phyloP scores from a whole-genome alignment of 2,888 invertebrate species.

The Dioctria rufipes region DNA sequence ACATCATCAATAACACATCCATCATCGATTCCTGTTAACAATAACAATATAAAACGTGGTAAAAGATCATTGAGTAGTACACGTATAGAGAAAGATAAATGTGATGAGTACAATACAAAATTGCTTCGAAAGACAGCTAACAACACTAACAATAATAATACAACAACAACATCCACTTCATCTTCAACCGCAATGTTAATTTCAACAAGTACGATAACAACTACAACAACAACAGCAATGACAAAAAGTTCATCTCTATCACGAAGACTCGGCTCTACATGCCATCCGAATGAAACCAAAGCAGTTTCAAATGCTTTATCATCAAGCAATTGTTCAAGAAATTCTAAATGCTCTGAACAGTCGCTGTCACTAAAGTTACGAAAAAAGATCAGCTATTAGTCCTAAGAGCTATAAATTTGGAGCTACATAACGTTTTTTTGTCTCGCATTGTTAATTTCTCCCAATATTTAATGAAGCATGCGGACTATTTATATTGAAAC shows the following conservation, averaged over 20 bases:
- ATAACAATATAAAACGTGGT: conserved; percentile 66
- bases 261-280: conserved; percentile 57
- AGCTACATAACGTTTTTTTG: not conserved
- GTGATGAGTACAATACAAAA: conserved; percentile 70
- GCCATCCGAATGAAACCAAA: not conserved
- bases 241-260: conserved; percentile 61
- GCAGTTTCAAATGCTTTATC: conserved; percentile 4
- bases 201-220: not conserved
- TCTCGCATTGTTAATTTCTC: conserved; percentile 20
- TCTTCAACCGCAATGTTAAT: conserved; percentile 16
- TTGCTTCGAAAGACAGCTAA: conserved; percentile 67
- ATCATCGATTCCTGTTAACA: conserved; percentile 61
- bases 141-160: conserved; percentile 56
- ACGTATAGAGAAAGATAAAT: conserved; percentile 70
- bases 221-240: conserved; percentile 58
- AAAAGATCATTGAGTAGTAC: conserved; percentile 71
- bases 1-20: conserved; percentile 60
- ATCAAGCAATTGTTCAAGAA: conserved; percentile 58
- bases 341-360: conserved; percentile 61
- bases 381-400: conserved; percentile 69
- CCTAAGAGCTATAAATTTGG: not conserved
- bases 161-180: conserved; percentile 56
- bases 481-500: conserved; percentile 8
- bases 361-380: conserved; percentile 67
- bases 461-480: conserved; percentile 21